These are phyloP conservation scores for Oenanthe oenanthe DNA, from an alignment of 2,113 vertebrate genomes.

Conservation along the genomic window DNA sequence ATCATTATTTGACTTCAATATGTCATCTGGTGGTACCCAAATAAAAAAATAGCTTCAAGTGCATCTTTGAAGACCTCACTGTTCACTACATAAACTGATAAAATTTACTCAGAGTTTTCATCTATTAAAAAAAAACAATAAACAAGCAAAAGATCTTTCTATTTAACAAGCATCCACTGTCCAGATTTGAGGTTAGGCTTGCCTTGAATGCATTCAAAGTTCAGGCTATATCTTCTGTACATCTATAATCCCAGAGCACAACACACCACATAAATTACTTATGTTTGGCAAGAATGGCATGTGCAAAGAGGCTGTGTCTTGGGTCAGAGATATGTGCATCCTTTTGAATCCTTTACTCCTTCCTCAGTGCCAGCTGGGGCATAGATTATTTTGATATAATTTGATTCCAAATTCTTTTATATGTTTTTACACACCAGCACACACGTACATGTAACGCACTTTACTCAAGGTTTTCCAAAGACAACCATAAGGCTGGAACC, in stretches of 20 bases:
- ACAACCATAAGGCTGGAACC: background rate
- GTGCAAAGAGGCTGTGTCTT: background rate
- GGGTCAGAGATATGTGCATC: background rate
- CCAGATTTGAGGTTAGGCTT: background rate
- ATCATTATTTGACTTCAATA: background rate
- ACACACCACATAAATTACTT: background rate
- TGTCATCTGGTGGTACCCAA: background rate
- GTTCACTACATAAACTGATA: background rate
- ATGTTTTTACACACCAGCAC: background rate
- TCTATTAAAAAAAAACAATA: background rate
- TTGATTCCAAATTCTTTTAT: background rate
- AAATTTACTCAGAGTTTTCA: background rate
- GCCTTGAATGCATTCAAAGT: background rate
- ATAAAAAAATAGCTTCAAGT: background rate
- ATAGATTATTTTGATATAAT: background rate
- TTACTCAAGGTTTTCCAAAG: background rate
- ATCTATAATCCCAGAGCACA: background rate
- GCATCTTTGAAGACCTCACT: background rate
- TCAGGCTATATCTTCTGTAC: background rate
- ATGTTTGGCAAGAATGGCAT: background rate
- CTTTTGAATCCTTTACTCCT: background rate
- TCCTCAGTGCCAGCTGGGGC: background rate
- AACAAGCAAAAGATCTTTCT: background rate
- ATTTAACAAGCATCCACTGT: accelerated
- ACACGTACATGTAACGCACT: accelerated